Evolutionary conservation across 92 coral and sea anemone genomes (phyloP), one percentile per base, ranked within the genome.

Genomic region (Pocillopora grandis): DNA sequence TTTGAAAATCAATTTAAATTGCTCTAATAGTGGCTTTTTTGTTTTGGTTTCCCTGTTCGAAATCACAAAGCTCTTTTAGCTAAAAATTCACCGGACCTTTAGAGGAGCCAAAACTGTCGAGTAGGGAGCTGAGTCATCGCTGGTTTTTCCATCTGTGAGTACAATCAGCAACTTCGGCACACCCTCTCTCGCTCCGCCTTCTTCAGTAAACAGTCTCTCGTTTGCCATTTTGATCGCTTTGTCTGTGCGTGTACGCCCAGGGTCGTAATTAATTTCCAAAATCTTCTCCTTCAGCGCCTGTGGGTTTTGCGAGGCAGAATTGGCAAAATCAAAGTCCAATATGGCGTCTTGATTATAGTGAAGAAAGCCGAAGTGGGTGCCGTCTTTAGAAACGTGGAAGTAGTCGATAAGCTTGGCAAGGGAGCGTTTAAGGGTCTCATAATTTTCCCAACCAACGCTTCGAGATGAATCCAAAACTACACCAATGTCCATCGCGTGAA

Each of bases 161-260:
- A 97, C 88, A 23, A 97, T 82, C 61, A 97, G 76, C 55, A 97
- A 77, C 79, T 91, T 94, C 17, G 97, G 95, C 10, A 95, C 94
- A 70, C 88, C 89, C 75, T 84, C 55, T 37, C 99, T 87, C 21
- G 92, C 95, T 5, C 99, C 99, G 71, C 94, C 96, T 74, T 86
- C 86, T 36, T 80, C 80, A 70, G 87, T 92, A 61, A 94, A 97
- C 89, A 97, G 81, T 36, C 80, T 91, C 79, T 81, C 85, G 58
- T 91, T 64, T 23, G 95, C 94, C 87, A 89, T 48, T 48, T 77
- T 75, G 12, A 97, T 80, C 9, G 98, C 99, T 62, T 82, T 76
- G 87, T 92, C 99, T 7, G 98, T 94, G 21, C 98, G 81, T 3
- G 97, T 91, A 18, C 81, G 81, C 16, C 98, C 97, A 14, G 95